phyloP scores from a whole-genome alignment of 2,888 invertebrate species.

The Athripsodes cinereus region DNA sequence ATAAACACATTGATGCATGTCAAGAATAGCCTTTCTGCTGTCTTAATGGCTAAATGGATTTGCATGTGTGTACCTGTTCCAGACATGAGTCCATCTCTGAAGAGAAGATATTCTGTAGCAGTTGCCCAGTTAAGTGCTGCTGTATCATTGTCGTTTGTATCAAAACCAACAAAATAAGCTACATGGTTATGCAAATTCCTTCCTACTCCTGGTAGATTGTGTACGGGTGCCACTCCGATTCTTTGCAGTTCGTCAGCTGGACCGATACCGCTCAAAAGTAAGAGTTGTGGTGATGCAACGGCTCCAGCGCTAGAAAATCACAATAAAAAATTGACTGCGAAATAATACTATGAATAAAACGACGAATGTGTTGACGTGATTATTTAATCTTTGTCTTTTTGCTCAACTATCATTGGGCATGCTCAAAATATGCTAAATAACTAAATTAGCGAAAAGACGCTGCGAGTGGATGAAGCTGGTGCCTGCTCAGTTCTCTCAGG shows the following conservation, averaged over 20 bases:
- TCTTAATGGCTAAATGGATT: too few relatives aligned
- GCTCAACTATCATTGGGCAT: too few relatives aligned
- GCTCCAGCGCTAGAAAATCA: slow-evolving; percentile 69
- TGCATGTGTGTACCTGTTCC: slow-evolving; percentile 77
- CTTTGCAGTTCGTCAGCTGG: slow-evolving; percentile 62
- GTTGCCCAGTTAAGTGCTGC: slow-evolving; percentile 87
- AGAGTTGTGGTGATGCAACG: slow-evolving; percentile 88
- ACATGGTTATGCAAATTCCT: slow-evolving; percentile 84
- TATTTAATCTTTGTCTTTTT: too few relatives aligned
- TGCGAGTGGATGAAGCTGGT: too few relatives aligned
- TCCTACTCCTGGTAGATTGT: slow-evolving; percentile 75
- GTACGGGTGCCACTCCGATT: slow-evolving; percentile 60
- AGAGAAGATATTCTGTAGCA: slow-evolving; percentile 84
- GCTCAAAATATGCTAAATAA: too few relatives aligned
- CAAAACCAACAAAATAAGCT: slow-evolving; percentile 71
- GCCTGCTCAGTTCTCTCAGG: too few relatives aligned
- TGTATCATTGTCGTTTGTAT: slow-evolving; percentile 78
- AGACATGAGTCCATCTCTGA: slow-evolving; percentile 84
- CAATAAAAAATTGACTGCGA: too few relatives aligned
- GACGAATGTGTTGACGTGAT: too few relatives aligned
- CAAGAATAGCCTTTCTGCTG: too few relatives aligned
- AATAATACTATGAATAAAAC: too few relatives aligned
- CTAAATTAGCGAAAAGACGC: too few relatives aligned
- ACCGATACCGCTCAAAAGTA: slow-evolving; percentile 86
- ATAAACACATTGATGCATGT: too few relatives aligned